Evolutionary conservation across 2,113 vertebrate species (phyloP), one percentile per base, ranked within the genome.

Genomic region (Mastomys coucha): DNA sequence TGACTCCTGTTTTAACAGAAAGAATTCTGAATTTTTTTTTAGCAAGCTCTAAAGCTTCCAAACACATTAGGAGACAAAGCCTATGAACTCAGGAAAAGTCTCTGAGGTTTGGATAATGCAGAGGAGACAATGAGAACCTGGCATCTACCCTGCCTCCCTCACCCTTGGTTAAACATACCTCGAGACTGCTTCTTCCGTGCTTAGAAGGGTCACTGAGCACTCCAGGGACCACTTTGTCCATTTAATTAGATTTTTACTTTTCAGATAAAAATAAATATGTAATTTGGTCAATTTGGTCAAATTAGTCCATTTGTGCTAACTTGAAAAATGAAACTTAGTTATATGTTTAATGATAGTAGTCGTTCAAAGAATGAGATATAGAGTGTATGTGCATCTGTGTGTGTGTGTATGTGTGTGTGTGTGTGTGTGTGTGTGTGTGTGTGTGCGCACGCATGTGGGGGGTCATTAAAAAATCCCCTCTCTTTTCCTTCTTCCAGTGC

Each of bases 401-500:
- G 17, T 19, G 5, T 36, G 31, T 33, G 28, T 69, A 31, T 17
- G 69, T 17, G 31, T 33, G 28, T 69, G 67, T 17, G 69, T n/a
- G 69, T 11, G 33, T 80, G 45, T 51, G 45, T 77, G 26, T 51
- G 75, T 51, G 42, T n/a, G 49, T 49, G 0, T 77, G 45, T 31
- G 1, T 78, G 42, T 51, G 26, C 16, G 12, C 28, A 26, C 24
- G 26, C 16, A 14, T 26, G 2, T 12, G 2, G 2, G 36, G 0
- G 92, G 97, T 42, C 95, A 84, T 93, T 97, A 53, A 96, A 97
- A 97, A 98, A 95, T 96, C 70, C 95, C 13, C 69, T 96, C 94
- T 96, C 5, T 49, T 98, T 97, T 98, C 97, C 94, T 92, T 88
- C 90, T 86, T 97, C 98, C 97, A 97, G 96, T 91, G 96, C 93